Evolutionary conservation across 1,140 invertebrate species (phyloP).

Genomic region (Hestina assimilis): DNA sequence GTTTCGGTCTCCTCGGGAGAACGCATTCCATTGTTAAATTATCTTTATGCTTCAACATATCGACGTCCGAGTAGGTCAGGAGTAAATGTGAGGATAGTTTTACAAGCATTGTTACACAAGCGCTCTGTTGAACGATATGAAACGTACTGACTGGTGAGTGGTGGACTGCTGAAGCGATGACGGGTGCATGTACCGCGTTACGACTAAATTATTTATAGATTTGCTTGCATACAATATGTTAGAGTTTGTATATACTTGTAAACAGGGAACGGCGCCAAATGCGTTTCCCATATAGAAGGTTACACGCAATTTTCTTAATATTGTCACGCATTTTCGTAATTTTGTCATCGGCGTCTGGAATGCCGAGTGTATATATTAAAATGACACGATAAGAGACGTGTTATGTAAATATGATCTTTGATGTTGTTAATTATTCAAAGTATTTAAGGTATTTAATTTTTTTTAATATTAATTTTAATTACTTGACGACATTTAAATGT

Average conservation of each 20-base stretch:
- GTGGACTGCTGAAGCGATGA: no score
- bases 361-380: not conserved
- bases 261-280: slow-evolving; percentile 39
- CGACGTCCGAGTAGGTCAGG: slow-evolving; percentile 50
- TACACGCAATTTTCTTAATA: slow-evolving; percentile 10
- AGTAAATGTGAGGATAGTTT: slow-evolving; percentile 50
- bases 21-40: slow-evolving; percentile 57
- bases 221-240: slow-evolving; percentile 13
- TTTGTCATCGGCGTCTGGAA: not conserved
- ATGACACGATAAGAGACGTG: no score
- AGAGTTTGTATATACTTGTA: slow-evolving; percentile 25
- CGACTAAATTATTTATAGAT: slow-evolving; percentile 41
- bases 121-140: slow-evolving; percentile 33
- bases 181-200: slow-evolving; percentile 20
- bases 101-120: slow-evolving; percentile 52
- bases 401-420: no score
- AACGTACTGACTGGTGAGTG: slow-evolving; percentile 34
- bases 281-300: slow-evolving; percentile 21
- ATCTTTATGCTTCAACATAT: slow-evolving; percentile 59
- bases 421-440: no score
- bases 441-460: no score
- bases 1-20: slow-evolving; percentile 47
- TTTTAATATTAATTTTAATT: no score
- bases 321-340: not conserved
- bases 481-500: no score